Evolutionary conservation across 1,140 invertebrate genomes (phyloP), one percentile per base, ranked within the genome.

Genomic region (Drosophila sucinea): DNA sequence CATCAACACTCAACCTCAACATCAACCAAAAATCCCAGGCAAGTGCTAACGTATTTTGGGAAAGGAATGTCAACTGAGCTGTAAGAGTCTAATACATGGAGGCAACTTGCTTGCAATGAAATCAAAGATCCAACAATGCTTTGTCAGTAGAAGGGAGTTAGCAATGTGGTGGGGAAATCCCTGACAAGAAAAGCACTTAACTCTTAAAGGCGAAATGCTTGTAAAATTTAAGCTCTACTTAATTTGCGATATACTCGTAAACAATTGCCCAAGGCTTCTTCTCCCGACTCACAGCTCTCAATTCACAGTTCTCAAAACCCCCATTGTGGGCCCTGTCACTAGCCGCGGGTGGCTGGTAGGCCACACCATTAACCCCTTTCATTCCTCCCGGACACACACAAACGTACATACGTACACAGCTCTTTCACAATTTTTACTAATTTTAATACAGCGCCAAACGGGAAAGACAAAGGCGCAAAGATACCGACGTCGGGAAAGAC

Each of bases 201-300:
- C 83, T 86, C 83, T 86, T 86, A 86, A 86, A 86, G 83, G 76
- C 83, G 83, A 86, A 86, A 86, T 86, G 84, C 83, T 86, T 86
- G 83, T 86, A 86, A 86, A 86, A 86, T 86, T 86, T 86, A 86
- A 86, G 83, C 83, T 79, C 83, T 86, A 87, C 83, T 86, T 86
- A 87, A 86, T 86, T 86, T 86, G 80, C 79, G 79, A 86, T 87
- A 86, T 85, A 72, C 82, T 82, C 82, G 83, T 87, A 87, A 86
- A 86, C 83, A 86, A 87, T 87, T 86, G 83, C 83, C 79, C 69
- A 61, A 64, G 71, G 79, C 67, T 25, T 47, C 25, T 33, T 55
- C 65, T 51, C 23, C 44, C 40, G n/a, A 17, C 51, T 29, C 41
- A 58, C 27, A 32, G 23, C n/a, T 25, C 32, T 27, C 35, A 33